Evolutionary conservation across 2,113 vertebrate species (phyloP), one percentile per base, ranked within the genome.

Genomic region (Peucedramus taeniatus): DNA sequence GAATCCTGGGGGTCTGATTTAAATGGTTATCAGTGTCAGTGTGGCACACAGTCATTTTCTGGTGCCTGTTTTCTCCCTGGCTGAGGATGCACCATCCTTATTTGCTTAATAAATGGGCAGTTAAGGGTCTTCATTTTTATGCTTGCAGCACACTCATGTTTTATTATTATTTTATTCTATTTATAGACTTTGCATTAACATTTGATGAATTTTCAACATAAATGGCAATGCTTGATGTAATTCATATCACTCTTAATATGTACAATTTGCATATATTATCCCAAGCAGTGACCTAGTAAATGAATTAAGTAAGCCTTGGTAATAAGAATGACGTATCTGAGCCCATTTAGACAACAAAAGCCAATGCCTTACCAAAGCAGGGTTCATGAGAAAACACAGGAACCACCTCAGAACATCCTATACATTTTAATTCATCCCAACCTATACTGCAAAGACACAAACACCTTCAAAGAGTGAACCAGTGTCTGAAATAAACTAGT

Each of bases 251-350:
- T 95, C 83, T 96, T 96, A 96, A 95, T 96, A 94, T 68, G 88
- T 94, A 94, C 76, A 78, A 95, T 97, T 97, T 97, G 92, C 93
- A 97, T 96, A 96, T 96, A 92, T 96, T 96, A 94, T 96, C 92
- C 88, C 88, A 92, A 94, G 90, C 85, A 95, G 82, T 95, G 92
- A 89, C 86, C 86, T 96, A 90, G 88, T 95, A 96, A 96, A 97
- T 96, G 79, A 96, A 96, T 96, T 94, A 94, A 97, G 94, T 94
- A 96, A 96, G 61, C 92, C 85, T 92, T 86, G 80, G 85, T 93
- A 78, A 89, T 94, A 93, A 81, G 85, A 92, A 88, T 93, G 79
- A 94, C 45, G 30, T 93, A 94, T 90, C 69, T 87, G 86, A 92
- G 68, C 80, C 91, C 24, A 1, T 93, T 96, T 84, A 81, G 85